Evolutionary conservation across 1,140 invertebrate species (phyloP), one percentile per base, ranked within the genome.

Genomic region (Coptotermes formosanus): DNA sequence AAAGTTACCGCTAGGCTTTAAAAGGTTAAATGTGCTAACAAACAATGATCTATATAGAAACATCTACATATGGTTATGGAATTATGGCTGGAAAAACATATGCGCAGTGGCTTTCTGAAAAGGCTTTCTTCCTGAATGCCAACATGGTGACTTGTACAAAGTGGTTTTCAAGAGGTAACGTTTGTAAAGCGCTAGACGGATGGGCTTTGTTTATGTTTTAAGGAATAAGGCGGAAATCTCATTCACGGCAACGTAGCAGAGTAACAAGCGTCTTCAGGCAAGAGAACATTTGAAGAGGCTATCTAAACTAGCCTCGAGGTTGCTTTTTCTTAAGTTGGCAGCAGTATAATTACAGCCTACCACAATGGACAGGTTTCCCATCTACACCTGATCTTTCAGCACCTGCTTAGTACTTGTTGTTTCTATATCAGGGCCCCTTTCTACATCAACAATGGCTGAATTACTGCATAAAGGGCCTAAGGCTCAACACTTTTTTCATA

Each of bases 261-360:
- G 25, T 75, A 75, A 75, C 25, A 75, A 14, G 64, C 6, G 6
- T 14, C 64, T 30, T 55, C 6, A 25, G n/a, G n/a, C n/a, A 30
- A 30, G 25, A 75, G 7, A 75, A 75, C 2, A 75, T 75, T 75
- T 30, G 64, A 75, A 75, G 64, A 75, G 64, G 14, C 25, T 75
- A 75, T 75, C 64, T 30, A 25, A 75, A n/a, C 8, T 6, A 11
- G 25, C n/a, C 64, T 75, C n/a, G 25, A 25, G n/a, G 64, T 75
- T 14, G 9, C 25, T 75, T 55, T 21, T 75, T 75, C n/a, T 75
- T 75, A 75, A 75, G 64, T 75, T 75, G 64, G 64, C 64, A 75
- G 64, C 64, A 75, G 64, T n/a, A 75, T 75, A 75, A 75, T 75
- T 75, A 30, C 64, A n/a, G 64, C 64, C 64, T 75, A 75, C 64